These are phyloP conservation scores for Plebejus melissa DNA, from an alignment of 2,888 invertebrate species.

Conservation along the genomic window DNA sequence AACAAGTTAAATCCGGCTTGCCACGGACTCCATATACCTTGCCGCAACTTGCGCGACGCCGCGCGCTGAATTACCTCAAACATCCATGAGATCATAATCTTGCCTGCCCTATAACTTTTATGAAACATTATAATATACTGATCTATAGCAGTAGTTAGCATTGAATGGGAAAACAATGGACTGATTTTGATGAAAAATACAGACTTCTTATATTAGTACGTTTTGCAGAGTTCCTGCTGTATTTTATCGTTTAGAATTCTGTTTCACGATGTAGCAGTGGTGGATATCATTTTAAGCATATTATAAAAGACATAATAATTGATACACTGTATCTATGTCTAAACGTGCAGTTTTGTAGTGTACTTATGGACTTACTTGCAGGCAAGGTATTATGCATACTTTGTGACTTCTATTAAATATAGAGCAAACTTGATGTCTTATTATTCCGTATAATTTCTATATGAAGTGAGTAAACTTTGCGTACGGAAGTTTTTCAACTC, in stretches of 20 bases:
- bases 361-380: neutral
- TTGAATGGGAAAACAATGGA: no score
- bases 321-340: neutral
- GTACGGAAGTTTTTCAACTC: constrained; percentile 4
- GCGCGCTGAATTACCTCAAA: constrained; percentile 59
- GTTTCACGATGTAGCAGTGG: no score
- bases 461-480: constrained; percentile 13
- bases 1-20: constrained; percentile 74
- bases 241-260: no score
- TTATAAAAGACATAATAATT: neutral
- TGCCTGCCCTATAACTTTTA: constrained; percentile 25
- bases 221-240: no score
- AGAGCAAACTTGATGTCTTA: neutral
- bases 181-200: no score
- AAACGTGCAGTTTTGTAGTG: neutral
- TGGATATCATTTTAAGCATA: no score
- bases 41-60: constrained; percentile 59
- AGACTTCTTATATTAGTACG: no score
- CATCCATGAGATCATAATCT: constrained; percentile 42
- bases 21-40: constrained; percentile 56
- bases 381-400: neutral
- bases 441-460: constrained; percentile 16
- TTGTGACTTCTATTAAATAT: neutral
- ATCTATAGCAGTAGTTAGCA: no score
- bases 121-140: neutral